Evolutionary conservation across 2,113 vertebrate species (phyloP).

Genomic region (Rhinolophus sinicus): DNA sequence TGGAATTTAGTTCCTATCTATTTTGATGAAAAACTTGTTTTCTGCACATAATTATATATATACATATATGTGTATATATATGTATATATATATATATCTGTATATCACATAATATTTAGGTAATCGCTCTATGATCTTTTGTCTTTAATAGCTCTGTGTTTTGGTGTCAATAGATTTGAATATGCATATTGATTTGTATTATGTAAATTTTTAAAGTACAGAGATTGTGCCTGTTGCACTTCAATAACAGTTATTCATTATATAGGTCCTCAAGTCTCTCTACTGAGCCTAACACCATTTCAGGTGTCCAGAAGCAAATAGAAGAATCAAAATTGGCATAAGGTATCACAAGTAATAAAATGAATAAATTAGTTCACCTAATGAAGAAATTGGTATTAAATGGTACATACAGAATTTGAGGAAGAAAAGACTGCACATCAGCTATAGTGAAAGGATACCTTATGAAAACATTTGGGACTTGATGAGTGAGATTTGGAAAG

Average conservation of each 20-base stretch:
- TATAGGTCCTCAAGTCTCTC: not conserved
- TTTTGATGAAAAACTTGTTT: not conserved
- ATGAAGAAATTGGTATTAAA: not conserved
- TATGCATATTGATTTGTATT: not conserved
- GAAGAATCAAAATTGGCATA: not conserved
- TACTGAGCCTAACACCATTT: not conserved
- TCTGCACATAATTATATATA: not conserved
- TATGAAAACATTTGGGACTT: not conserved
- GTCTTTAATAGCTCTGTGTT: not conserved
- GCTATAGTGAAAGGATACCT: not conserved
- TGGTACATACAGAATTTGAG: not conserved
- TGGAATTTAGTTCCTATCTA: not conserved
- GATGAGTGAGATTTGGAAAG: not conserved
- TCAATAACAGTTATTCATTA: not conserved
- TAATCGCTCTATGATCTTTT: not conserved
- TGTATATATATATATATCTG: too few species aligned
- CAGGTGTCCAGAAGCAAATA: not conserved
- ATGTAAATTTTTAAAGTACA: not conserved
- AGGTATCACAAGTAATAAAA: not conserved
- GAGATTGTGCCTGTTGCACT: not conserved
- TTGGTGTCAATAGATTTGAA: constrained; percentile 2
- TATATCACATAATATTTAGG: not conserved
- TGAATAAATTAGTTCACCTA: not conserved
- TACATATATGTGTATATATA: too few species aligned
- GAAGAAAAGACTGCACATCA: not conserved